These are phyloP conservation scores for Chaitophorus viminalis DNA, from an alignment of 2,888 invertebrate species.

Conservation along the genomic window DNA sequence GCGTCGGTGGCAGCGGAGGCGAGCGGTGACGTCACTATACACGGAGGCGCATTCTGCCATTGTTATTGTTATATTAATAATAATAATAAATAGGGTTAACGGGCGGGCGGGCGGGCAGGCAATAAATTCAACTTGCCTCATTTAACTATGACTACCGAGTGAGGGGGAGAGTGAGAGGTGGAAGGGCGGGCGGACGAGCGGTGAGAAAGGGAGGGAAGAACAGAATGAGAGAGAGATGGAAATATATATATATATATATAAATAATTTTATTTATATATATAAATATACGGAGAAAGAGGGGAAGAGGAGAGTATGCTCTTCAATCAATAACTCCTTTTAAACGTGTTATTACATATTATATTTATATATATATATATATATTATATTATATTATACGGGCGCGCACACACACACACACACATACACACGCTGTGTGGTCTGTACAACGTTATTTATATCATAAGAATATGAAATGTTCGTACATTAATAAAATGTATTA, in stretches of 20 bases:
- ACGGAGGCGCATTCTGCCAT: slow-evolving; percentile 60
- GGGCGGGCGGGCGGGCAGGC: slow-evolving; percentile 47
- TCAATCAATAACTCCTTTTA: slow-evolving; percentile 62
- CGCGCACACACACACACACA: not conserved
- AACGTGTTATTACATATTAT: slow-evolving; percentile 56
- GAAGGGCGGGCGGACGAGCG: not conserved
- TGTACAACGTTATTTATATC: slow-evolving; percentile 49
- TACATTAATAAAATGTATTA: not conserved
- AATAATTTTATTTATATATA: slow-evolving; percentile 27
- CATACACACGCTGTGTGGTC: slow-evolving; percentile 38
- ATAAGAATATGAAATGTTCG: slow-evolving; percentile 24
- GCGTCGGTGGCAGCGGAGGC: slow-evolving; percentile 17
- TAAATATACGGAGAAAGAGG: slow-evolving; percentile 14
- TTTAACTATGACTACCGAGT: slow-evolving; percentile 54
- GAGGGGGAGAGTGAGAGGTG: slow-evolving; percentile 6
- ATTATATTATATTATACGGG: not conserved
- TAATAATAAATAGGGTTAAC: slow-evolving; percentile 62
- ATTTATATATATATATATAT: not conserved
- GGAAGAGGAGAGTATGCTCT: slow-evolving; percentile 48
- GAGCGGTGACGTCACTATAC: slow-evolving; percentile 33
- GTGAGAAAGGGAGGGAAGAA: slow-evolving; percentile 22
- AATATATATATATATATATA: slow-evolving; percentile 15
- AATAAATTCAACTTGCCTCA: slow-evolving; percentile 62
- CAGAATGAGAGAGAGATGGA: not conserved
- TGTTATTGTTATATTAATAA: slow-evolving; percentile 62